phyloP scores from a whole-genome alignment of 2,888 invertebrate genomes.

The Quadriops clusia region DNA sequence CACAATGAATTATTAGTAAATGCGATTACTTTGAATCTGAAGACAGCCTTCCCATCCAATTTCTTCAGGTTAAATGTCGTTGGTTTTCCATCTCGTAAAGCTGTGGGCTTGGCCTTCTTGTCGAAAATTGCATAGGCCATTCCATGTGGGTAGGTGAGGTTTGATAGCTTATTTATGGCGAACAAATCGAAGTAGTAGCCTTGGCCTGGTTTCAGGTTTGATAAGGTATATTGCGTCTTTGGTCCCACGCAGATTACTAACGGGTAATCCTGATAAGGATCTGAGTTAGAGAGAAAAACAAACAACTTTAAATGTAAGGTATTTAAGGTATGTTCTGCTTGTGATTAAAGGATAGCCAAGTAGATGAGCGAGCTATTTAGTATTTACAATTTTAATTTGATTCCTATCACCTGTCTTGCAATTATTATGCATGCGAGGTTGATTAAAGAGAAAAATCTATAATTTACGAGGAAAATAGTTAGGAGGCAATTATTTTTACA shows the following conservation, averaged over 20 bases:
- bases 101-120: constrained; percentile 26
- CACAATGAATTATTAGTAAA: constrained; percentile 3
- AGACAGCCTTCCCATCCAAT: constrained; percentile 41
- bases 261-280: too few species aligned
- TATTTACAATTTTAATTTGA: not conserved
- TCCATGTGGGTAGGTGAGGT: constrained; percentile 41
- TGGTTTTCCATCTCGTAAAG: constrained; percentile 40
- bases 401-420: constrained; percentile 7
- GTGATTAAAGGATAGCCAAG: too few species aligned
- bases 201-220: constrained; percentile 36
- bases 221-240: constrained; percentile 39
- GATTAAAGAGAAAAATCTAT: too few species aligned
- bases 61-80: constrained; percentile 40
- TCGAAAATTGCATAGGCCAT: constrained; percentile 33
- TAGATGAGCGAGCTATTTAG: too few species aligned
- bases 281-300: too few species aligned
- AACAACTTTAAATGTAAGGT: too few species aligned
- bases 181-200: constrained; percentile 44
- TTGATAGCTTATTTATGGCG: constrained; percentile 39
- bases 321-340: too few species aligned
- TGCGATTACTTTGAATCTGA: constrained; percentile 42
- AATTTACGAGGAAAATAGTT: too few species aligned
- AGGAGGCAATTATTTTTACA: too few species aligned
- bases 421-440: too few species aligned
- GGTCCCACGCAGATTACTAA: constrained; percentile 38